Evolutionary conservation across 64 coral and sea anemone genomes (phyloP).

Genomic region (Astreopora myriophthalma): DNA sequence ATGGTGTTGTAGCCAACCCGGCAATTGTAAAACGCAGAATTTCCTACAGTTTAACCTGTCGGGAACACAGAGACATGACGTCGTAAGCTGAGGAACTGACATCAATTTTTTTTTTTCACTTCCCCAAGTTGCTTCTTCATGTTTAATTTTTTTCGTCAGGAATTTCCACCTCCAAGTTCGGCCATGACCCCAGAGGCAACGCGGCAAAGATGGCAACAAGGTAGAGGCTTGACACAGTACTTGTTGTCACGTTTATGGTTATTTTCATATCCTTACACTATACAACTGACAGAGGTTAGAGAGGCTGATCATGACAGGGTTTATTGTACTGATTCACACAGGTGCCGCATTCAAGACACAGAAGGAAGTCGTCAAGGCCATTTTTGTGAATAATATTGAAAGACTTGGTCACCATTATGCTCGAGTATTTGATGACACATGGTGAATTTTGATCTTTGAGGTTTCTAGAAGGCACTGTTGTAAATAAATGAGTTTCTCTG

Average conservation of each 20-base stretch:
- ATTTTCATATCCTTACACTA: no score
- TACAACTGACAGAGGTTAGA: no score
- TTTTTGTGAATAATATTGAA: conserved; percentile 93
- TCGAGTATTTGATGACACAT: conserved; percentile 72
- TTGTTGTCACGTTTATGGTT: background rate
- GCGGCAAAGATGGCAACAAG: conserved; percentile 76
- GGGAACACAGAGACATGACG: background rate
- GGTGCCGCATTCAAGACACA: conserved; percentile 74
- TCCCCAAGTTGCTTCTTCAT: background rate
- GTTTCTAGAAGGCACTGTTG: background rate
- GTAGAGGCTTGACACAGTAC: background rate
- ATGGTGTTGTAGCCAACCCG: no score
- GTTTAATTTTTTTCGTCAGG: conserved; percentile 14
- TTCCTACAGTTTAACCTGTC: background rate
- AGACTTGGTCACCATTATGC: conserved; percentile 87
- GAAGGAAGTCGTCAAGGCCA: conserved; percentile 92
- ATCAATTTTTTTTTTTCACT: background rate
- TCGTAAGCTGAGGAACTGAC: background rate
- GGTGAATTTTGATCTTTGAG: background rate
- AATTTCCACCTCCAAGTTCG: conserved; percentile 70
- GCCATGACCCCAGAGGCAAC: conserved; percentile 33
- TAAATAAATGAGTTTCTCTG: conserved; percentile 1
- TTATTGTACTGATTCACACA: conserved; percentile 8
- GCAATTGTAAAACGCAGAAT: no score
- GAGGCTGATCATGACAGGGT: no score